Percentiles rank a stretch among this genome's conserved stretches.
Evolutionary conservation across 37 sponge, comb jelly and placozoan species (phyloP).

Genomic region (Lycopodina hypogea): DNA sequence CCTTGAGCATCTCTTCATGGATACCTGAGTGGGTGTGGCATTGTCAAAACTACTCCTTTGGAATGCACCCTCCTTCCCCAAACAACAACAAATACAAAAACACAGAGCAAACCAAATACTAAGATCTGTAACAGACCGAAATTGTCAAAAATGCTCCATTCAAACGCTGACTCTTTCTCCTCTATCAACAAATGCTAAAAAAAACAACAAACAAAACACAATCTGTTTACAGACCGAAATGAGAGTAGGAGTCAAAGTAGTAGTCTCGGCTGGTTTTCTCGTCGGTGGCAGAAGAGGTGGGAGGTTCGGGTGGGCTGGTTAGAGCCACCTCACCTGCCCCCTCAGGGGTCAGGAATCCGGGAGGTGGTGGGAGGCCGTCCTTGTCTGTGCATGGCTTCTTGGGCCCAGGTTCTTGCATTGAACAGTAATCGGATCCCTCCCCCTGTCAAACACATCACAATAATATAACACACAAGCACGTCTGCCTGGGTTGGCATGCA

Average conservation of each 20-base stretch:
- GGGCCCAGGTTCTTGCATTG: slow-evolving; percentile 18
- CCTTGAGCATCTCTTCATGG: slow-evolving; percentile 98
- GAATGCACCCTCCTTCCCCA: not conserved
- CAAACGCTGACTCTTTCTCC: too few relatives aligned
- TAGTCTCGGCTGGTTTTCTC: slow-evolving; percentile 89
- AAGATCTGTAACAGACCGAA: not conserved
- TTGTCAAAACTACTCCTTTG: not conserved
- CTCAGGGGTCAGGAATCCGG: not conserved
- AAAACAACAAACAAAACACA: not conserved
- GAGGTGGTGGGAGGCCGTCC: not conserved
- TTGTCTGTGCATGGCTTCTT: slow-evolving; percentile 21
- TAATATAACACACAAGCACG: too few relatives aligned
- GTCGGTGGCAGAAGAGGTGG: slow-evolving; percentile 3
- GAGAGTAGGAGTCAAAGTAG: slow-evolving; percentile 98
- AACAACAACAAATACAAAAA: not conserved
- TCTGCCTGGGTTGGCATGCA: too few relatives aligned
- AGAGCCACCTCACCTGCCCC: not conserved
- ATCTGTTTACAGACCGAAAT: slow-evolving; percentile 67
- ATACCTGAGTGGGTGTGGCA: slow-evolving; percentile 54
- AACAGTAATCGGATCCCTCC: not conserved
- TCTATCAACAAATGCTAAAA: too few relatives aligned
- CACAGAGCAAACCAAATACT: not conserved
- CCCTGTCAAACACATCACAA: not conserved
- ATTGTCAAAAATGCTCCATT: not conserved
- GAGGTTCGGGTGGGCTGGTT: not conserved